phyloP scores from a whole-genome alignment of 2,113 vertebrate genomes.

The Callipepla californica region DNA sequence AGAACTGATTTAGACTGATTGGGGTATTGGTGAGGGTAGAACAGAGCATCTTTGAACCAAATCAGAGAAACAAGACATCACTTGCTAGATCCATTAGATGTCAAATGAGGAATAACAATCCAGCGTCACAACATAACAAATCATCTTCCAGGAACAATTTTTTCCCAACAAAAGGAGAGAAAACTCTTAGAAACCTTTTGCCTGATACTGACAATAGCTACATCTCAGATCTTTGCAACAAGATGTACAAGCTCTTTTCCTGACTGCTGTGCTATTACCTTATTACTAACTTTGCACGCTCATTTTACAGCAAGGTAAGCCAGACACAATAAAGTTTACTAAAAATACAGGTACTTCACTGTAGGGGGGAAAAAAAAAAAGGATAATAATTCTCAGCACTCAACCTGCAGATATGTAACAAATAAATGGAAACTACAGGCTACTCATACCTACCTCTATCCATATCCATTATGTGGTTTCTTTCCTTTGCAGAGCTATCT shows the following conservation, averaged over 20 bases:
- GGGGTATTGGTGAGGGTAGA: background rate
- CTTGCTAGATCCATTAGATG: background rate
- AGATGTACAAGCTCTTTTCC: background rate
- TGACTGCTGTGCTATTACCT: background rate
- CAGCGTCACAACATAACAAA: background rate
- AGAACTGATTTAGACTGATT: background rate
- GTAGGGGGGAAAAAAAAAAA: background rate
- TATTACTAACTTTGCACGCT: background rate
- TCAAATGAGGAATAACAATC: background rate
- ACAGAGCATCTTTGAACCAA: background rate
- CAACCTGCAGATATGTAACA: background rate
- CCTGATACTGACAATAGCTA: background rate
- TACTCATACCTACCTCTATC: background rate
- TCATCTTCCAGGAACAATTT: background rate
- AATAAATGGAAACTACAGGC: background rate
- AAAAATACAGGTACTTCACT: background rate
- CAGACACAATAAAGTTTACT: background rate
- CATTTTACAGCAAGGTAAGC: background rate
- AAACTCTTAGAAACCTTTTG: background rate
- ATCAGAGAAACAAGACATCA: background rate
- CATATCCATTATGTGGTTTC: background rate
- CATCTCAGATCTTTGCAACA: background rate
- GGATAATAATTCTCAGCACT: background rate
- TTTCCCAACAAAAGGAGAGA: background rate
- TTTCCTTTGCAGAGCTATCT: background rate